Evolutionary conservation across 2,797 vertebrate species (phyloP), one percentile per base, ranked within the genome.

Genomic region (Adelosebastes latens): DNA sequence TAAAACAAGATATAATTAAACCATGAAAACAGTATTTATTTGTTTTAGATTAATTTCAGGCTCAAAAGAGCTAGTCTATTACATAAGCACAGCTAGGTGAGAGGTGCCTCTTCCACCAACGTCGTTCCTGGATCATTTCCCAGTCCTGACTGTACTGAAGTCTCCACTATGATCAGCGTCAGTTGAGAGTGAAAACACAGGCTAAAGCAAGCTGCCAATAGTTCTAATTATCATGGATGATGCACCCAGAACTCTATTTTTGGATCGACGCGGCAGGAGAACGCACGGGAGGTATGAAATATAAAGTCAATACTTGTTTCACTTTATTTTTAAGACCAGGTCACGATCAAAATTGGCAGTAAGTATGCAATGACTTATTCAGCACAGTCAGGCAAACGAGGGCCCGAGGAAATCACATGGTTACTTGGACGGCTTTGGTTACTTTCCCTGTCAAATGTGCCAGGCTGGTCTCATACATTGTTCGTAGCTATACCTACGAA

Each of bases 221-320:
- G 74, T 81, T 83, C 32, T 81, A 91, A 93, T 90, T 90, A 89
- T 88, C 60, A 75, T 73, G 84, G 82, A 89, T 88, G 81, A 82
- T 83, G 82, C 80, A 84, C 75, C 36, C 70, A 52, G 70, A 70
- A 75, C 29, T 87, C 81, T 89, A 86, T 91, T 89, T 93, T 87
- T 75, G 85, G 83, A 84, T 56, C 61, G 7, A 16, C 7, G 12
- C 65, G 62, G 81, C 68, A 79, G 81, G 70, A 87, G 76, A 71
- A 73, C 70, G 77, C 22, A 20, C 31, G 27, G 16, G 34, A 42
- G 22, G 3, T 49, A 63, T 64, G 58, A 83, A 72, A 69, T 62
- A n/a, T 71, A 24, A 73, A 77, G 39, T 69, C 49, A 49, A 25
- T 39, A 42, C 29, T 10, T 75, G 5, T 53, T 70, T 34, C 2